A percentile compares a stretch with the other conserved stretches of the same genome.
Evolutionary conservation across 2,797 vertebrate species (phyloP).

Genomic region (Sebastes miniatus): DNA sequence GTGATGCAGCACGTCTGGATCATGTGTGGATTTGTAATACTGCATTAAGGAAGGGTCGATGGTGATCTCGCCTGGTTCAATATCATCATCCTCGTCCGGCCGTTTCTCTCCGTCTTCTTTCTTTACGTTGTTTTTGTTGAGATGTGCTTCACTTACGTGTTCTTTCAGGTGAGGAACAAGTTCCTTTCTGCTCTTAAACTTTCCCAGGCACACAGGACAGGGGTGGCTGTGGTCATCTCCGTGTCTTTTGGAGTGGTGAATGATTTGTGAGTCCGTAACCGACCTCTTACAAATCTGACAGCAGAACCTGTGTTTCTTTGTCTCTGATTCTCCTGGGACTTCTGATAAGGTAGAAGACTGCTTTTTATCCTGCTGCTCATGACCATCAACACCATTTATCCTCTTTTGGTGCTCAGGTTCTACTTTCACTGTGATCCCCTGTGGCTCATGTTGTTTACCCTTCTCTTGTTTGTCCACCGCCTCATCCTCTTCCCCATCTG

Average conservation of each 20-base stretch:
- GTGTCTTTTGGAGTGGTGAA: constrained; percentile 96
- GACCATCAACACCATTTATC: constrained; percentile 50
- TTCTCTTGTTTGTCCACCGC: constrained; percentile 70
- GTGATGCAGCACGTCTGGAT: constrained; percentile 80
- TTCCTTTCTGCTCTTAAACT: constrained; percentile 90
- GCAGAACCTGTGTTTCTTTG: constrained; percentile 88
- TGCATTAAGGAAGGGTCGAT: constrained; percentile 82
- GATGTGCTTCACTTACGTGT: constrained; percentile 86
- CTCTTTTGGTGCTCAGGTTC: constrained; percentile 36
- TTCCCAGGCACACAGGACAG: constrained; percentile 92
- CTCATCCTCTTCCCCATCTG: constrained; percentile 82
- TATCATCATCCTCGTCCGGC: constrained; percentile 73
- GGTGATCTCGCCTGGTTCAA: constrained; percentile 82
- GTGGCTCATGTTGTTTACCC: constrained; percentile 75
- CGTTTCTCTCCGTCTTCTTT: constrained; percentile 62
- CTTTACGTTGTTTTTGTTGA: constrained; percentile 79
- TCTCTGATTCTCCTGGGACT: constrained; percentile 15
- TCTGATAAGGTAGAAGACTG: constrained; percentile 6
- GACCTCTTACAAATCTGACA: constrained; percentile 93
- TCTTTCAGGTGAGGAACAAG: constrained; percentile 91
- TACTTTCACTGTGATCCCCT: constrained; percentile 48
- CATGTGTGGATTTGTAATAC: constrained; percentile 82
- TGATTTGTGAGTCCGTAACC: constrained; percentile 87
- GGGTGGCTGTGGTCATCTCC: constrained; percentile 85
- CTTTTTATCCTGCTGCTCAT: constrained; percentile 27